Evolutionary conservation across 1,140 invertebrate genomes (phyloP).

Genomic region (Achroia grisella): DNA sequence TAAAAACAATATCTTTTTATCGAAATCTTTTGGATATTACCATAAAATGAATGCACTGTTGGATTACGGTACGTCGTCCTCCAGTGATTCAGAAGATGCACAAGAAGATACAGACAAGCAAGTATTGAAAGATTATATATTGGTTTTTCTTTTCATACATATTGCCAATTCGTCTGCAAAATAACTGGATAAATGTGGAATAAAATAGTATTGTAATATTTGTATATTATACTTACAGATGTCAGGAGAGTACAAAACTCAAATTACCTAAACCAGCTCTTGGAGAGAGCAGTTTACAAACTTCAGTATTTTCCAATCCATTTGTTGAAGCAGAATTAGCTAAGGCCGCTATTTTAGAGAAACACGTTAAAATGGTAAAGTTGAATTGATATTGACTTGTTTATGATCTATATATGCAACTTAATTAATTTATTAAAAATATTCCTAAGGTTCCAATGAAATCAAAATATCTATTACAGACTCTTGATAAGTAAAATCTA

Average conservation of each 20-base stretch:
- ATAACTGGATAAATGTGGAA: too few species aligned
- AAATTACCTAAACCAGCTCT: slow-evolving; percentile 67
- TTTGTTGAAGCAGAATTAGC: slow-evolving; percentile 92
- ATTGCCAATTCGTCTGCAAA: too few species aligned
- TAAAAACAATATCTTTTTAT: too few species aligned
- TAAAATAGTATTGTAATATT: too few species aligned
- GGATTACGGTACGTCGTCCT: slow-evolving; percentile 63
- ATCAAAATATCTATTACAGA: too few species aligned
- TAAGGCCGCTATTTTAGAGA: slow-evolving; percentile 90
- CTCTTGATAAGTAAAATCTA: too few species aligned
- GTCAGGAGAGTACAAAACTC: slow-evolving; percentile 32
- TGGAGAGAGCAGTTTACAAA: slow-evolving; percentile 49
- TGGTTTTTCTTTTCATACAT: too few species aligned
- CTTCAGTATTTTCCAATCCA: slow-evolving; percentile 89
- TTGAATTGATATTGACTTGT: slow-evolving; percentile 57
- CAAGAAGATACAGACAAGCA: slow-evolving; percentile 42
- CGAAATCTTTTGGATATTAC: too few species aligned
- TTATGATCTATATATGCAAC: too few species aligned
- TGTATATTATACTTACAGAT: slow-evolving; percentile 17
- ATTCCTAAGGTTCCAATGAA: too few species aligned
- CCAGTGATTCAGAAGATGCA: slow-evolving; percentile 41
- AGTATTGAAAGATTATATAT: background rate
- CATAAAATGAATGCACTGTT: slow-evolving; percentile 59
- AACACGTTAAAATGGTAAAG: slow-evolving; percentile 94
- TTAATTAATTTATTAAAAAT: too few species aligned